Base-by-base conservation (phyloP, 2,888 invertebrate species). In the Ophion slaviceki region DNA sequence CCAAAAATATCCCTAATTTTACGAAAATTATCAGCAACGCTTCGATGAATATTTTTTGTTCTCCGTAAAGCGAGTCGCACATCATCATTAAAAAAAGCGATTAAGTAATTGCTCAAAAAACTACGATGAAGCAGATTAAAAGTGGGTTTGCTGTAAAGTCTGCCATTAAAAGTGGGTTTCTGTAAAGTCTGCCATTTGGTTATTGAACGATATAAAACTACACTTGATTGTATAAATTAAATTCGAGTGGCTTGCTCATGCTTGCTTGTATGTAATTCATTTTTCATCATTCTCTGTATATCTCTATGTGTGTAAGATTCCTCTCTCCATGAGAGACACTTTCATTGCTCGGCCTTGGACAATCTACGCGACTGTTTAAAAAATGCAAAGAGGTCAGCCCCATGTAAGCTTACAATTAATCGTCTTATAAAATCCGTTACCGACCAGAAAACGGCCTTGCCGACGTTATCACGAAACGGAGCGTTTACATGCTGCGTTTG, bases 311-410 rank as follows among this genome's bases (percentile, higher is more conserved):
- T 14, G 45, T 67, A 57, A 57, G 59, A 61, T 70, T 47, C 47
- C 47, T 68, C 24, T 74, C 57, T 67, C 57, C 57, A 11, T 57
- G 20, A 82, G 74, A 82, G 57, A 64, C n/a, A 82, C 85, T 82
- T 85, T 85, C 85, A 71, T 85, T 82, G n/a, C 64, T 70, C 68
- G 64, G 74, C 85, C 85, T 85, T 85, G 85, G 32, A 57, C 59
- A 64, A 74, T 62, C 61, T 40, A 53, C 62, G 78, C 68, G 70
- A 74, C 67, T 53, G 74, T 59, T 74, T 57, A 53, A 76, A 67
- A 78, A 32, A 53, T 61, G 66, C 20, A 78, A 68, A 67, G 36
- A 70, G 40, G 72, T 59, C 62, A 74, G 68, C 53, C 28, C 32
- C 53, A 47, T 47, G 72, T 11, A 74, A 75, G 24, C 24, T 8